Evolutionary conservation across 2,113 vertebrate genomes (phyloP), one percentile per base, ranked within the genome.

Genomic region (Scophthalmus maximus): DNA sequence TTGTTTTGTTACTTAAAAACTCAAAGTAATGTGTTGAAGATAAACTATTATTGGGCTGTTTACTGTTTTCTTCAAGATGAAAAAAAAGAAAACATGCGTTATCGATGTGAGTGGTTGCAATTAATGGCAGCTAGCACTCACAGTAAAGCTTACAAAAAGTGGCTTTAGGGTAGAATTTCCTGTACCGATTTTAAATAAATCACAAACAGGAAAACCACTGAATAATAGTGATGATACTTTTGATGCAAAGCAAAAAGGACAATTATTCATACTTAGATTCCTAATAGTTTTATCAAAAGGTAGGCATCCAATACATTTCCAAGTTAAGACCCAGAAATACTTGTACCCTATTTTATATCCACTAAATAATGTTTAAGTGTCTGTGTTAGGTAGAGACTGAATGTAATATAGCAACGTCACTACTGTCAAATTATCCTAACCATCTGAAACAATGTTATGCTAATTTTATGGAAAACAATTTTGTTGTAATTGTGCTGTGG

Each of bases 391-490:
- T 14, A 23, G 17, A 60, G 26, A 50, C 58, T 59, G 6, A 9
- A 38, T 51, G 29, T 17, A 5, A 6, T 42, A 34, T 38, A 11
- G 8, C 27, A 18, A 6, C 2, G 26, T 58, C 2, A 63, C 57
- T 64, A 34, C 59, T 70, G 38, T 71, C 38, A 47, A 12, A 30
- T 40, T 40, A 70, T 47, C 18, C 42, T n/a, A n/a, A n/a, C 17
- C 42, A 15, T 46, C 42, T 46, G 7, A 46, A 20, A 46, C 42
- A 46, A 46, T 57, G 18, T 15, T 56, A 64, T 64, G 73, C 34
- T 49, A 67, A 85, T 88, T 68, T 63, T 57, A 72, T 58, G 50
- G 72, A 74, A 58, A 62, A 55, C 23, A 29, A 49, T 75, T 81
- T 66, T 22, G 17, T 63, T 76, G 66, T 76, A 82, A 83, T 77